These are phyloP conservation scores for Pygathrix nemaeus DNA, from an alignment of 2,113 vertebrate species.

Conservation along the genomic window DNA sequence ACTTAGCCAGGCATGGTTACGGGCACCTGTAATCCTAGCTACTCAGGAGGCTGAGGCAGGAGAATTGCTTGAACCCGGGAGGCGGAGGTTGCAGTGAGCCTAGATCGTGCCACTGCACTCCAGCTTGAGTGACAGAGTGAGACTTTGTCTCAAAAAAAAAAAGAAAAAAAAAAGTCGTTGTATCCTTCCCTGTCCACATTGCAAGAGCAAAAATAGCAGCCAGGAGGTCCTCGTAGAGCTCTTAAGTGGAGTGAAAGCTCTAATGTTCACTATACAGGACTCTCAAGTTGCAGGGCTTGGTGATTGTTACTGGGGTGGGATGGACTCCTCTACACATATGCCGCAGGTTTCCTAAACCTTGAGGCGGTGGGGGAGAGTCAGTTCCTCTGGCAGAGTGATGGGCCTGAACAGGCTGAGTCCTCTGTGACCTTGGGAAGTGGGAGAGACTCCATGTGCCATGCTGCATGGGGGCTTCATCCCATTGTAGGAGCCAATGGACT, in stretches of 20 bases:
- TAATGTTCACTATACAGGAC: neutral
- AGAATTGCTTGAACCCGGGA: no score
- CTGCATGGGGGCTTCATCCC: neutral
- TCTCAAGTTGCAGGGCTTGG: neutral
- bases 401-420: neutral
- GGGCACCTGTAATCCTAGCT: no score
- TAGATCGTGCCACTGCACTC: no score
- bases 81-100: no score
- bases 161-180: neutral
- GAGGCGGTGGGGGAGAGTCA: rapidly evolving
- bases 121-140: no score
- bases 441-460: no score
- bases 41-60: no score
- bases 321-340: rapidly evolving
- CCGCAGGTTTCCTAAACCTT: neutral
- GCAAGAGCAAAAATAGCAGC: neutral
- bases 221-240: rapidly evolving
- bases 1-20: no score
- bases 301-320: neutral
- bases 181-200: rapidly evolving
- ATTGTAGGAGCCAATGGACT: neutral
- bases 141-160: no score
- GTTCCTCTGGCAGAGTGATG: neutral
- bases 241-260: neutral
- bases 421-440: rapidly evolving